These are phyloP conservation scores for Euplexia lucipara DNA, from an alignment of 2,888 invertebrate genomes.

Conservation along the genomic window DNA sequence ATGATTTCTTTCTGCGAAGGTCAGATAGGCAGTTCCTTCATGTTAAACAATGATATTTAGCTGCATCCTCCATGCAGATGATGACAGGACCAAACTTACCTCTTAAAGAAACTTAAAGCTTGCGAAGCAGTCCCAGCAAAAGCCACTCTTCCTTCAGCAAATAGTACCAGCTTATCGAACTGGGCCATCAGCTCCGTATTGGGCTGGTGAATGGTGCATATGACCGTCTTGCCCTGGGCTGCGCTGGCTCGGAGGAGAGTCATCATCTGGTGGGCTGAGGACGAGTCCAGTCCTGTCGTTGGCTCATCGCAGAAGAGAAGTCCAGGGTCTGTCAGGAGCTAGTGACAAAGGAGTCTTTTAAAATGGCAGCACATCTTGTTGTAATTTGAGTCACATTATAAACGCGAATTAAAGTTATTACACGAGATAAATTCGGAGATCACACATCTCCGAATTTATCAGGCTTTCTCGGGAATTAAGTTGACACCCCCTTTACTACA, in stretches of 20 bases:
- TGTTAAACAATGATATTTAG: no score
- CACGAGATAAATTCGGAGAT: no score
- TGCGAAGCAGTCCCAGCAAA: slow-evolving; percentile 93
- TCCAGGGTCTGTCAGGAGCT: slow-evolving; percentile 97
- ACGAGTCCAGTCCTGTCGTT: slow-evolving; percentile 98
- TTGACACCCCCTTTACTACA: no score
- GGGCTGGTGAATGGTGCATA: slow-evolving; percentile 99
- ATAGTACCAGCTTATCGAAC: slow-evolving; percentile 94
- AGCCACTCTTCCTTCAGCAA: slow-evolving; percentile 97
- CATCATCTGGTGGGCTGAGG: slow-evolving; percentile 96
- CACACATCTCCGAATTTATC: no score
- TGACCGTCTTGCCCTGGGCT: slow-evolving; percentile 95
- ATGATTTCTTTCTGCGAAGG: no score
- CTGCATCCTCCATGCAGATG: no score
- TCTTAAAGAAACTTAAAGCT: slow-evolving; percentile 90
- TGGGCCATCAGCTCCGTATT: slow-evolving; percentile 96
- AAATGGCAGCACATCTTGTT: no score
- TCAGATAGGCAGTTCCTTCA: no score
- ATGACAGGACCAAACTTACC: slow-evolving; percentile 79
- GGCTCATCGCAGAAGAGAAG: slow-evolving; percentile 99
- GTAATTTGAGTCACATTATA: no score
- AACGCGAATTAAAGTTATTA: no score
- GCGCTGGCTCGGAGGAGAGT: slow-evolving; percentile 93
- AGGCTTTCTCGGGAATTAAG: no score
- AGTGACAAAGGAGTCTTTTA: slow-evolving; percentile 38